Base-by-base conservation (phyloP, 2,888 invertebrate species). In the Agrotis clavis region DNA sequence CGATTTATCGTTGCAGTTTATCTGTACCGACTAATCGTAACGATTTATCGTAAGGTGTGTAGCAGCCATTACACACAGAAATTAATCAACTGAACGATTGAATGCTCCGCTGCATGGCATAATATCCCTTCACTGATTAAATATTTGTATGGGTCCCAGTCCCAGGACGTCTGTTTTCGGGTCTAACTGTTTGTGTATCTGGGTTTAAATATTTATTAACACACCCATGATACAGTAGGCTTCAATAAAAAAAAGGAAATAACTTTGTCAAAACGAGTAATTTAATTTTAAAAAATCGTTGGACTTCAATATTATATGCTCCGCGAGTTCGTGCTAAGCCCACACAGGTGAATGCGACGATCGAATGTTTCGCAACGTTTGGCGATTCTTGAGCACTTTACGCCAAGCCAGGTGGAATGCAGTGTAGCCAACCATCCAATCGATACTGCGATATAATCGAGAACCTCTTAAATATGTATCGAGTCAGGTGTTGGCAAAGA, bases 381-480 rank as follows among this genome's bases (percentile, higher is more conserved):
- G 56, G 59, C 73, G 35, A 82, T 72, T 78, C 65, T 72, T 70
- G 62, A 82, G 81, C 66, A 74, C 73, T 59, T 70, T 70, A 81
- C 81, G 64, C 72, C 75, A 81, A 69, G 51, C 63, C 72, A 54
- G 79, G 70, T 65, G 69, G 69, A 81, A 76, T 81, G 76, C 79
- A 73, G 74, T 63, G 77, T 53, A 67, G 82, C 65, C 77, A 80
- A 74, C 74, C 71, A 59, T 53, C 71, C 62, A 69, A 75, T 83
- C 83, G 76, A 79, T 76, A 79, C 71, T 47, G 47, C 51, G 75
- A 71, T 81, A 71, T 67, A 65, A 81, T 83, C 83, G 73, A 71
- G 65, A 70, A 56, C 64, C 81, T 73, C 81, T 82, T 73, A 75
- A 83, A 83, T 75, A 78, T 75, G 75, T 81, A 83, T 65, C 59